Conservation (phyloP, 1,140 invertebrate genomes). For the Colletes gigas region DNA sequence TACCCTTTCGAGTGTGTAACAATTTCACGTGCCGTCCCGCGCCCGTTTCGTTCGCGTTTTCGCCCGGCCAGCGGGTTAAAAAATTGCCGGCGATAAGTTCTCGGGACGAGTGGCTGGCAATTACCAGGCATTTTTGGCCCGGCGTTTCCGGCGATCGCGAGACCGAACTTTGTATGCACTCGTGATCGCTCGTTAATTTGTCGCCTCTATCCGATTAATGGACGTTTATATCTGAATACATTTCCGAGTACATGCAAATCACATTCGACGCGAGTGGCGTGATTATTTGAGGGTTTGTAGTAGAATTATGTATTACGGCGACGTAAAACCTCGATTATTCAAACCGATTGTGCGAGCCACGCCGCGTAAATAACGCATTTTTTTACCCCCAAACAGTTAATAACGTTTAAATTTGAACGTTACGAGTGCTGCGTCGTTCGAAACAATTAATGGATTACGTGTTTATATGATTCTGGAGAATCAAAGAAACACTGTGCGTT, state of each 20-base stretch:
- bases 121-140: not conserved
- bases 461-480: too few relatives aligned
- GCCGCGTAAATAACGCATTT: not conserved
- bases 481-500: too few relatives aligned
- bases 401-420: not conserved
- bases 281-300: constrained; percentile 16
- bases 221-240: constrained; percentile 33
- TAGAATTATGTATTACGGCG: not conserved
- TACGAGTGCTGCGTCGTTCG: not conserved
- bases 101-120: not conserved
- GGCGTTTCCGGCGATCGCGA: not conserved
- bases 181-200: constrained; percentile 21
- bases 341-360: constrained; percentile 7
- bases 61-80: not conserved
- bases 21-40: not conserved
- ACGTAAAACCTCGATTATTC: constrained; percentile 7
- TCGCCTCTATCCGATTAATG: constrained; percentile 34
- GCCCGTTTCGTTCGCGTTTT: not conserved
- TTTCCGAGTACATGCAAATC: constrained; percentile 19
- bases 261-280: constrained; percentile 2
- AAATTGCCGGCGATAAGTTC: constrained; percentile 4
- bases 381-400: not conserved
- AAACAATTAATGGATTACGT: too few relatives aligned
- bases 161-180: not conserved
- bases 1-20: not conserved